Percentiles rank a stretch among this genome's conserved stretches.
phyloP scores from a whole-genome alignment of 2,113 vertebrate genomes.

The Rallus limicola region DNA sequence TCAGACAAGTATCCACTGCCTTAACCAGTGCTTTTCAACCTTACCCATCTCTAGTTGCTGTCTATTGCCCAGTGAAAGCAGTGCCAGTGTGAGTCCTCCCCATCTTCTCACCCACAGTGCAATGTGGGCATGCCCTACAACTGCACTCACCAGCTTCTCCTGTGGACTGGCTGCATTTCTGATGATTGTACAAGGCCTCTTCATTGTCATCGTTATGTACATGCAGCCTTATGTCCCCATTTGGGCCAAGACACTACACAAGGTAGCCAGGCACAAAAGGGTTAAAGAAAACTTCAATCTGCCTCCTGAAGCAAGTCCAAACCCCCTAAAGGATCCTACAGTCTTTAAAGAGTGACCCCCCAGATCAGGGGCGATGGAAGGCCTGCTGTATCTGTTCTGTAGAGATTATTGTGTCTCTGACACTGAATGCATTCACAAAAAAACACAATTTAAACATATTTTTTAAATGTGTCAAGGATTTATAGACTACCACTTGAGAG shows the following conservation, averaged over 20 bases:
- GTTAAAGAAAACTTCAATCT: neutral
- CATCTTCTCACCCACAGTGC: neutral
- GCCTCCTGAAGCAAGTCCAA: neutral
- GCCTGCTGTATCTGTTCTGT: neutral
- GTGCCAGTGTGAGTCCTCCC: neutral
- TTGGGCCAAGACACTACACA: neutral
- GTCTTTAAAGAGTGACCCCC: neutral
- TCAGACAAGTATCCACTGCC: neutral
- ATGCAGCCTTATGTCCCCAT: neutral
- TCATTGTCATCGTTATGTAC: neutral
- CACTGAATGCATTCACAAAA: neutral
- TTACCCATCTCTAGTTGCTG: neutral
- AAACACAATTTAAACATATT: neutral
- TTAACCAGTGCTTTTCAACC: neutral
- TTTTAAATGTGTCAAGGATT: slow-evolving; percentile 21
- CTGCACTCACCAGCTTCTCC: neutral
- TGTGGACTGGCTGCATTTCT: neutral
- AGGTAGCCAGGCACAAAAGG: neutral
- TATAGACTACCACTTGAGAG: neutral
- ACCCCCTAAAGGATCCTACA: neutral
- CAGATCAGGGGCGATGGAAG: neutral
- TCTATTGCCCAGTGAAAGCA: neutral
- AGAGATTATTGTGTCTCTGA: neutral
- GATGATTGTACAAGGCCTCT: neutral
- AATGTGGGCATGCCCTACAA: fast-evolving